Base-by-base conservation (phyloP, 1,140 invertebrate species). In the Cherax destructor region DNA sequence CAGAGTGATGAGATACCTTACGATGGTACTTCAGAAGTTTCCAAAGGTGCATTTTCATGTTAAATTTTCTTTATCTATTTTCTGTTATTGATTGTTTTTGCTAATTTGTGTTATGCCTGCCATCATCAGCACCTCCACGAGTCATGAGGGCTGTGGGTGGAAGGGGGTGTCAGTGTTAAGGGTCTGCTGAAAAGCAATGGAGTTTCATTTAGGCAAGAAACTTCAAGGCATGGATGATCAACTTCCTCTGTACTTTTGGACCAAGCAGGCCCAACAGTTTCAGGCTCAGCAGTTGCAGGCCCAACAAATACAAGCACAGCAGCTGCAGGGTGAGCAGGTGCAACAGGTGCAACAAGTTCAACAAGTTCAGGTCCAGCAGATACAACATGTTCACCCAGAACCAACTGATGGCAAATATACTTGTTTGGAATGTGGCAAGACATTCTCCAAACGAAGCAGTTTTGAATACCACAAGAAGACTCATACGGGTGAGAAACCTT, bases 401-500 rank as follows among this genome's bases (percentile, higher is more conserved):
- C 9, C 78, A 47, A 74, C 30, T 3, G 86, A 87, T 61, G 91
- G 86, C 1, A 92, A 92, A 74, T 88, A 77, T 30, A 52, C 69
- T 30, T 92, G 91, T 72, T n/a, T 83, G 49, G 91, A 92, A 76
- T 96, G 96, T 94, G 93, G 92, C 16, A 93, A 93, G 81, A 77
- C 74, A 56, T 93, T 93, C 24, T 80, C 79, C 41, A 91, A 93
- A 52, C 85, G 86, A 52, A 92, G 87, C 80, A 92, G 87, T 69
- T 87, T 93, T 30, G 77, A 92, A 52, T 88, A 87, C 74, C 93
- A 96, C 93, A 95, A 96, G 94, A 93, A 95, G 61, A 96, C 95
- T 11, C 96, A 96, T 93, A 95, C 94, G 3, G 95, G 95, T 9
- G 93, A 94, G 69, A 93, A 93, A 76, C 93, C 94, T 13, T 94